Conservation (phyloP, 2,888 invertebrate species). For the Agrotis clavis region DNA sequence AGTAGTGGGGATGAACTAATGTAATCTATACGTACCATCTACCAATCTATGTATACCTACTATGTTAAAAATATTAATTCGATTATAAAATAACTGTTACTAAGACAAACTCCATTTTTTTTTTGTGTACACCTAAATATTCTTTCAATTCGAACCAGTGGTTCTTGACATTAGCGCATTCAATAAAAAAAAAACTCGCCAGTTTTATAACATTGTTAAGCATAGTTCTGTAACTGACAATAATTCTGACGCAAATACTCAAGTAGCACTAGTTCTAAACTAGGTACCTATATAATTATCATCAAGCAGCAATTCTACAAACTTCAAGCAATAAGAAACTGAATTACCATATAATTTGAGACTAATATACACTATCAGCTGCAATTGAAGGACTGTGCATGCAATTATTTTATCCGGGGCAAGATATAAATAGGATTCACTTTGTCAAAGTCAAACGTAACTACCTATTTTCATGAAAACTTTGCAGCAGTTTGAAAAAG, state of each 20-base stretch:
- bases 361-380: background rate
- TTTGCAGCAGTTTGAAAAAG: background rate
- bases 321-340: background rate
- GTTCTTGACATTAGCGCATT: too few relatives aligned
- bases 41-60: too few relatives aligned
- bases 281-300: background rate
- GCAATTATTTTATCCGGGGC: background rate
- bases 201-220: too few relatives aligned
- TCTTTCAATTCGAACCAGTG: too few relatives aligned
- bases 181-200: too few relatives aligned
- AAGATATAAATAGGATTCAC: background rate
- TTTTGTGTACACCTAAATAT: too few relatives aligned
- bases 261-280: background rate
- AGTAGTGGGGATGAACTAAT: too few relatives aligned
- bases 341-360: background rate
- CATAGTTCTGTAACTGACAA: too few relatives aligned
- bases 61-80: too few relatives aligned
- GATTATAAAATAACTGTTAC: too few relatives aligned
- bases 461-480: background rate
- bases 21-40: too few relatives aligned
- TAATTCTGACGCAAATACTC: constrained; percentile 14
- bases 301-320: background rate
- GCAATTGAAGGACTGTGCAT: background rate
- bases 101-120: too few relatives aligned
- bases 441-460: constrained; percentile 16